phyloP scores from a whole-genome alignment of 2,113 vertebrate genomes.

The Eurypyga helias region DNA sequence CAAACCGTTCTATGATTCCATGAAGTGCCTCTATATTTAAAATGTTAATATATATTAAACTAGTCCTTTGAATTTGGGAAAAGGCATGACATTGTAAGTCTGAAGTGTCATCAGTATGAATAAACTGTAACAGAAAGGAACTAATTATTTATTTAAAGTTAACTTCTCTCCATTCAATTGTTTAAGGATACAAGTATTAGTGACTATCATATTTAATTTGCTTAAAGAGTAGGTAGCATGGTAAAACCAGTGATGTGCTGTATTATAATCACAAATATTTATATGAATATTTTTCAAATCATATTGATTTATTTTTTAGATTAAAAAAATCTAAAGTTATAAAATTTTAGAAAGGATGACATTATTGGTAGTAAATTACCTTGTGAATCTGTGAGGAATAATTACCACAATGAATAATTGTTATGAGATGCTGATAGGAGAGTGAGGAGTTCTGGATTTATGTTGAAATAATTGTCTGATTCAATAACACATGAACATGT shows the following conservation, averaged over 20 bases:
- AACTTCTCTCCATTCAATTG: not conserved
- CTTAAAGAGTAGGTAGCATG: not conserved
- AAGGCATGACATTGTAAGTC: accelerated
- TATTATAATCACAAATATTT: not conserved
- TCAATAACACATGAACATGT: accelerated
- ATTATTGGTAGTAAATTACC: not conserved
- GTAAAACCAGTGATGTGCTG: not conserved
- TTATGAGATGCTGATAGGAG: not conserved
- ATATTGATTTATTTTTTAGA: not conserved
- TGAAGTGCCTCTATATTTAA: not conserved
- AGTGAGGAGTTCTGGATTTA: not conserved
- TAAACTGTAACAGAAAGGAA: not conserved
- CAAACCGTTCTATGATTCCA: too few relatives aligned
- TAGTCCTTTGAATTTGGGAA: not conserved
- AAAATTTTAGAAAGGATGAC: not conserved
- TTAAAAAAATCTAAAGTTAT: not conserved
- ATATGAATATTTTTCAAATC: not conserved
- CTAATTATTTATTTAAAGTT: not conserved
- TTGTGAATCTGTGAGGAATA: not conserved
- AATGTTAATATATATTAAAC: not conserved
- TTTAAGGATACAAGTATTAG: not conserved
- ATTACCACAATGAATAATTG: not conserved
- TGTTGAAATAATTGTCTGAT: not conserved
- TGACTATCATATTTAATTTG: not conserved
- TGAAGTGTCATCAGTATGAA: not conserved